Conservation (phyloP, 2,797 vertebrate genomes). For the Leptodactylus fallax region DNA sequence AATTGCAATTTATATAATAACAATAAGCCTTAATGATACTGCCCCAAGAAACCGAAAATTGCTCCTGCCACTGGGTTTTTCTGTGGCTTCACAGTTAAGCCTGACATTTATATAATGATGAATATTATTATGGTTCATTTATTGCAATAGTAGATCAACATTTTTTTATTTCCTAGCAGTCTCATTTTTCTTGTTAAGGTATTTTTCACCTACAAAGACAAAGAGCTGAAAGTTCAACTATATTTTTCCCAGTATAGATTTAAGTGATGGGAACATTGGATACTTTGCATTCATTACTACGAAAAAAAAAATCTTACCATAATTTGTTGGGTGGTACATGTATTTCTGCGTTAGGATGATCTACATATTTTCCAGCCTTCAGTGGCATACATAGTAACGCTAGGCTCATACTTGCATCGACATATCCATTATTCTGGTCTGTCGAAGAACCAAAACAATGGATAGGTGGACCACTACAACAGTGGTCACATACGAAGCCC, state of each 20-base stretch:
- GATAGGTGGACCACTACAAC: too few relatives aligned
- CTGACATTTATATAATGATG: conserved; percentile 5
- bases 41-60: background rate
- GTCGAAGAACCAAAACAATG: too few relatives aligned
- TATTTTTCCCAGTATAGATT: background rate
- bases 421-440: too few relatives aligned
- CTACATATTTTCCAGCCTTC: background rate
- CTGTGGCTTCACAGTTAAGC: background rate
- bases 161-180: background rate
- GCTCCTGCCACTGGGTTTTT: background rate
- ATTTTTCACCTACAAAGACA: background rate
- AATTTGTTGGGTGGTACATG: background rate
- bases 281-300: background rate
- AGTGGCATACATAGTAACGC: background rate
- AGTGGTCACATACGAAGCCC: too few relatives aligned
- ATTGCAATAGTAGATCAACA: background rate
- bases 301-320: background rate
- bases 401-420: too few relatives aligned
- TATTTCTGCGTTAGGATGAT: background rate
- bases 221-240: background rate
- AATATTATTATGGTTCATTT: background rate
- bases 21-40: background rate
- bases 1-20: background rate
- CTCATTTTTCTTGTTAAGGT: background rate
- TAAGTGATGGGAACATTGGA: background rate